A percentile compares a stretch with the other conserved stretches of the same genome.
phyloP scores from a whole-genome alignment of 2,888 invertebrate species.

The Thumatha senex region DNA sequence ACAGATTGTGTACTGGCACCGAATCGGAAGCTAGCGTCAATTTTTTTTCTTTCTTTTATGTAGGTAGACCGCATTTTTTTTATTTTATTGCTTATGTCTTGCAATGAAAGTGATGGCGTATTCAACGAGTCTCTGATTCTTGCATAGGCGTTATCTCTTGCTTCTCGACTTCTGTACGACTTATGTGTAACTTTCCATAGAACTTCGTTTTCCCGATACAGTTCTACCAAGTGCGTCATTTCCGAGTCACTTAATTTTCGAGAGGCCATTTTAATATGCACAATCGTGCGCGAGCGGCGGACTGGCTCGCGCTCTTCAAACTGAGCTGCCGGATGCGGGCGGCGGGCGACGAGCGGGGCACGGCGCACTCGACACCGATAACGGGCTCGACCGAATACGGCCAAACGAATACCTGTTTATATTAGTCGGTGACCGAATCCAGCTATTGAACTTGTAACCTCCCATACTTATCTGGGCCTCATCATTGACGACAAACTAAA shows the following conservation, averaged over 20 bases:
- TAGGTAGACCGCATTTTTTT: conserved; percentile 10
- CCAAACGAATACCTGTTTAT: conserved; percentile 15
- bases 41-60: conserved; percentile 14
- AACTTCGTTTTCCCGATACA: conserved; percentile 20
- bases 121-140: conserved; percentile 19
- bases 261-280: conserved; percentile 17
- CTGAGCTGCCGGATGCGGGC: conserved; percentile 10
- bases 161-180: conserved; percentile 15
- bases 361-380: too few species aligned
- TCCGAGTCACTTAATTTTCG: conserved; percentile 13
- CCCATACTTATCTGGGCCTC: too few species aligned
- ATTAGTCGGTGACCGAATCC: conserved; percentile 18
- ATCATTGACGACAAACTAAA: too few species aligned
- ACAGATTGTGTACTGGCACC: conserved; percentile 15
- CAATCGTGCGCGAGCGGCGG: conserved; percentile 15
- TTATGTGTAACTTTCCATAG: conserved; percentile 16
- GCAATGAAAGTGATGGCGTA: conserved; percentile 17
- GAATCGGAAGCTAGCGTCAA: conserved; percentile 12
- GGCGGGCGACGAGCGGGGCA: conserved; percentile 6
- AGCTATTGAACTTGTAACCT: too few species aligned
- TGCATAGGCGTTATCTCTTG: conserved; percentile 17
- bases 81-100: conserved; percentile 16
- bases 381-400: conserved; percentile 8
- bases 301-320: conserved; percentile 13
- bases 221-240: conserved; percentile 16